Conservation (phyloP, 2,797 vertebrate species). For the Spea hammondii region DNA sequence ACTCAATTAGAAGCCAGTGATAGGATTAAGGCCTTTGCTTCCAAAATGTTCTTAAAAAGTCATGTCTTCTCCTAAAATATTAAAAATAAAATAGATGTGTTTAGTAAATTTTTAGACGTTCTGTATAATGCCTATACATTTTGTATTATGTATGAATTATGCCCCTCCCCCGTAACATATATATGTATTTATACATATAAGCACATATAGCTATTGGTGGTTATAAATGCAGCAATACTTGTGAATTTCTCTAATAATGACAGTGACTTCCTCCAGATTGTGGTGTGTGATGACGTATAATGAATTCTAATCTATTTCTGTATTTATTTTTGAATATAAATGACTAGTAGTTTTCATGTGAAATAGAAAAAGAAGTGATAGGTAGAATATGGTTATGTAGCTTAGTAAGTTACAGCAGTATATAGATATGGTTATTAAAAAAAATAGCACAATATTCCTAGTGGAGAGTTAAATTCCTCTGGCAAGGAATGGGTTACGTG, state of each 20-base stretch:
- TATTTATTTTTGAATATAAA: constrained; percentile 20
- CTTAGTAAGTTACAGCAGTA: constrained; percentile 51
- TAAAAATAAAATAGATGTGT: no score
- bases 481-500: constrained; percentile 7
- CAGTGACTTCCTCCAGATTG: constrained; percentile 44
- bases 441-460: constrained; percentile 35
- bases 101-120: no score
- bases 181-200: constrained; percentile 12
- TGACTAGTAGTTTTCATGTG: constrained; percentile 49
- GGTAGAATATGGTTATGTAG: constrained; percentile 48
- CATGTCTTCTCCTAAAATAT: no score
- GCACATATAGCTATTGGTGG: constrained; percentile 47
- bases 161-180: no score
- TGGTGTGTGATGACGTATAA: constrained; percentile 43
- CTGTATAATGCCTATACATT: no score
- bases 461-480: constrained; percentile 9
- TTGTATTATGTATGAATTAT: no score
- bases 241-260: constrained; percentile 54
- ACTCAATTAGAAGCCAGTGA: no score
- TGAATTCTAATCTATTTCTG: constrained; percentile 23
- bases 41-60: no score
- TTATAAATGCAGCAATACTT: constrained; percentile 49
- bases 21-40: no score
- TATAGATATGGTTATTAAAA: constrained; percentile 42
- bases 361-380: constrained; percentile 44